phyloP scores from a whole-genome alignment of 2,888 invertebrate genomes.

The Sinotaia quadrata region DNA sequence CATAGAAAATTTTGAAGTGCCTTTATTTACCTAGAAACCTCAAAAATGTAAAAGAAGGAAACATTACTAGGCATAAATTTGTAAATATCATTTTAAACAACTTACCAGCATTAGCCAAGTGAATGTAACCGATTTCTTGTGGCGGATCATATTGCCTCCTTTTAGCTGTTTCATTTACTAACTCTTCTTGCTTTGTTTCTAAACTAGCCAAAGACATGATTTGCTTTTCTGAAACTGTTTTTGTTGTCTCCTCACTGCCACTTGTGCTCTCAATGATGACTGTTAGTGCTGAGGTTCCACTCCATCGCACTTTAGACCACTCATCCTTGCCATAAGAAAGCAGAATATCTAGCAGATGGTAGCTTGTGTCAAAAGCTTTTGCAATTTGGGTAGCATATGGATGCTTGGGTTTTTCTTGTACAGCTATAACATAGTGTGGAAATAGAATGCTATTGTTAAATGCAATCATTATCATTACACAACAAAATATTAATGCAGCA shows the following conservation, averaged over 20 bases:
- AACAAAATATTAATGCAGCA: too few species aligned
- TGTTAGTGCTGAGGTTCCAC: constrained; percentile 67
- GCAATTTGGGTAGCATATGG: constrained; percentile 56
- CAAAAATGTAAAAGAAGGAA: too few species aligned
- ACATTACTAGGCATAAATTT: too few species aligned
- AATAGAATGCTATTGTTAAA: too few species aligned
- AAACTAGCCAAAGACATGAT: neutral
- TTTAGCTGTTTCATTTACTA: neutral
- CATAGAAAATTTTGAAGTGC: too few species aligned
- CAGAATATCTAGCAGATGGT: constrained; percentile 62
- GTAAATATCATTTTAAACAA: too few species aligned
- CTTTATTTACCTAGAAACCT: too few species aligned
- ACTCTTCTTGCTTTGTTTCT: neutral
- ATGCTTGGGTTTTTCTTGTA: constrained; percentile 35
- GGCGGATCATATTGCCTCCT: constrained; percentile 41
- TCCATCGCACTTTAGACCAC: constrained; percentile 68
- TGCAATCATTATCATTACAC: neutral
- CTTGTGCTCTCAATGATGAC: constrained; percentile 54
- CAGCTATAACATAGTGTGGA: too few species aligned
- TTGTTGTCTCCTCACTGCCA: too few species aligned
- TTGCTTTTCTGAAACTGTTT: too few species aligned
- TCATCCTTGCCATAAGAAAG: constrained; percentile 69
- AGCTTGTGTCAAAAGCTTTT: constrained; percentile 62
- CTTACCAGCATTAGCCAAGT: constrained; percentile 68
- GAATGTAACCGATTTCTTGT: constrained; percentile 54